These are phyloP conservation scores for Xanthia togata DNA, from an alignment of 2,888 invertebrate species.

Conservation along the genomic window DNA sequence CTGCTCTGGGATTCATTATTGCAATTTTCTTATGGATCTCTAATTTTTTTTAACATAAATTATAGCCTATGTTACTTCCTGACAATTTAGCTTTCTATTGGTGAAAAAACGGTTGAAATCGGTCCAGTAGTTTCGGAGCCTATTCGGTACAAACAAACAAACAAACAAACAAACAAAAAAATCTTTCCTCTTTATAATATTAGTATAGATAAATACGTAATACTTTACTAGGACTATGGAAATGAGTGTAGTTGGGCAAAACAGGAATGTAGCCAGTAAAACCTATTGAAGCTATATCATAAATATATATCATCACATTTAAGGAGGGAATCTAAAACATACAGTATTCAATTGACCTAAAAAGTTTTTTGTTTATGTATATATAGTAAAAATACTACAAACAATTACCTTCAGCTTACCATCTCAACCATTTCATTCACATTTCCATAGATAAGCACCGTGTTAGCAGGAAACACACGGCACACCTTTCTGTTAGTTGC, in stretches of 20 bases:
- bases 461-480: slow-evolving; percentile 55
- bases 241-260: slow-evolving; percentile 49
- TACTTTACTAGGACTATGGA: slow-evolving; percentile 43
- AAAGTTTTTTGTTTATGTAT: slow-evolving; percentile 38
- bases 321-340: slow-evolving; percentile 56
- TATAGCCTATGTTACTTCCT: no score
- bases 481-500: slow-evolving; percentile 55
- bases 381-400: slow-evolving; percentile 38
- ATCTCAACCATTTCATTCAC: slow-evolving; percentile 15
- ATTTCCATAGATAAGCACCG: slow-evolving; percentile 56
- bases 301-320: slow-evolving; percentile 53
- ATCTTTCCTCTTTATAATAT: no score
- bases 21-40: no score
- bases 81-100: no score
- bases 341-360: slow-evolving; percentile 39
- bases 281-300: slow-evolving; percentile 46
- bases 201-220: slow-evolving; percentile 43
- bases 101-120: no score
- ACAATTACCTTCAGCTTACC: slow-evolving; percentile 37
- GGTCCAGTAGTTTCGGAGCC: no score
- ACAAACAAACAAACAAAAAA: no score
- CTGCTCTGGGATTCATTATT: no score
- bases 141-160: no score
- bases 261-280: slow-evolving; percentile 62
- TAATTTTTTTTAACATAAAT: no score